Conservation (phyloP, 2,113 vertebrate genomes). For the Channa argus region DNA sequence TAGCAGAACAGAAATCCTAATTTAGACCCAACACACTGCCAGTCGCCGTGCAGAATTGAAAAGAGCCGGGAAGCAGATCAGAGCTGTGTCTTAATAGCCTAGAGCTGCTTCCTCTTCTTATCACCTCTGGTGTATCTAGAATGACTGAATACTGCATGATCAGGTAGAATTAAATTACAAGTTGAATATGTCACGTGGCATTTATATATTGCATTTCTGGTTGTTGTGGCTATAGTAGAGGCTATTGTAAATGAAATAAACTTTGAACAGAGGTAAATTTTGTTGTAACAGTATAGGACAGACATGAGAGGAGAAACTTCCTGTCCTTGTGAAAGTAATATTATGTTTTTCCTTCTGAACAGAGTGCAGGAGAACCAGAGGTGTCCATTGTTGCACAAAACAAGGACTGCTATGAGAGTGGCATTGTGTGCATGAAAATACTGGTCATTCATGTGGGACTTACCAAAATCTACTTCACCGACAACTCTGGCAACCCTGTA, state of each 20-base stretch:
- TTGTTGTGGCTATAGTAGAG: neutral
- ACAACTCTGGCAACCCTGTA: slow-evolving; percentile 91
- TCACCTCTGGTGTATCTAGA: slow-evolving; percentile 28
- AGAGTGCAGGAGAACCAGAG: slow-evolving; percentile 90
- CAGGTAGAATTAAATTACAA: slow-evolving; percentile 6
- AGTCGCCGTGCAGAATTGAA: slow-evolving; percentile 35
- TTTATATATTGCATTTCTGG: neutral
- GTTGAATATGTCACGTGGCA: neutral
- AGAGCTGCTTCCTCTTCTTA: slow-evolving; percentile 44
- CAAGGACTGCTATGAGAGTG: slow-evolving; percentile 97
- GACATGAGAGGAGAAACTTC: neutral
- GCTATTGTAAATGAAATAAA: neutral
- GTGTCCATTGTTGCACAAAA: slow-evolving; percentile 95
- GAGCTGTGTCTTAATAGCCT: slow-evolving; percentile 39
- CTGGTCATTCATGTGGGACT: slow-evolving; percentile 92
- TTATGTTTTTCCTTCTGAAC: slow-evolving; percentile 57
- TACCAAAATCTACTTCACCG: slow-evolving; percentile 93
- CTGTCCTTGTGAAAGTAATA: slow-evolving; percentile 7
- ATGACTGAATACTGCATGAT: slow-evolving; percentile 22
- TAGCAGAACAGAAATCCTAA: slow-evolving; percentile 69
- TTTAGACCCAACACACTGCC: slow-evolving; percentile 56
- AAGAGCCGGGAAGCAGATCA: slow-evolving; percentile 52
- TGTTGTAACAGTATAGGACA: neutral
- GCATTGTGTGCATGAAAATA: slow-evolving; percentile 96
- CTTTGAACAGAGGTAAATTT: too few species aligned